Evolutionary conservation across 2,888 invertebrate genomes (phyloP).

Genomic region (Taenaris catops): DNA sequence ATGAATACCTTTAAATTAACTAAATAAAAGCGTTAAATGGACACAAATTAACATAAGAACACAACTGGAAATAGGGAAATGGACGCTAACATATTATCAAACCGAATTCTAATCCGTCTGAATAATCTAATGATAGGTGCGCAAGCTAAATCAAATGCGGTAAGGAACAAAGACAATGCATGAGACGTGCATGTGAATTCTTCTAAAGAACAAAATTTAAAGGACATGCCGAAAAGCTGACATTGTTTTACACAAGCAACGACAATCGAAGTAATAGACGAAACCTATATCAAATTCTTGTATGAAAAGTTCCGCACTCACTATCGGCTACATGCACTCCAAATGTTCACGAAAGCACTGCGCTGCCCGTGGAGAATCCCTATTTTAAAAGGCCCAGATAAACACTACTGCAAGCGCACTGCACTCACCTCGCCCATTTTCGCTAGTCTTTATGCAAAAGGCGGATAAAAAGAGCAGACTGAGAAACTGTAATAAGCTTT

Average conservation of each 20-base stretch:
- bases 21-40: too few relatives aligned
- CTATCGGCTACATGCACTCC: slow-evolving; percentile 64
- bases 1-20: too few relatives aligned
- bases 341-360: slow-evolving; percentile 65
- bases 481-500: too few relatives aligned
- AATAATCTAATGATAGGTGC: slow-evolving; percentile 34
- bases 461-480: slow-evolving; percentile 68
- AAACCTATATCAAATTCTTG: slow-evolving; percentile 31
- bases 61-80: too few relatives aligned
- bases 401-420: slow-evolving; percentile 71
- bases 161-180: slow-evolving; percentile 51
- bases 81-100: too few relatives aligned
- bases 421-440: slow-evolving; percentile 80
- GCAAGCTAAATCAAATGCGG: slow-evolving; percentile 26
- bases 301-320: slow-evolving; percentile 39
- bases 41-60: too few relatives aligned
- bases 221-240: slow-evolving; percentile 38
- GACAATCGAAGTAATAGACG: slow-evolving; percentile 28
- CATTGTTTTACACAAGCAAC: slow-evolving; percentile 47
- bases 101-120: too few relatives aligned
- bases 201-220: slow-evolving; percentile 30
- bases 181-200: slow-evolving; percentile 46
- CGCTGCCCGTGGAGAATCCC: slow-evolving; percentile 34
- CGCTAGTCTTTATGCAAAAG: slow-evolving; percentile 72
- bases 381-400: slow-evolving; percentile 59